phyloP scores from a whole-genome alignment of 1,140 invertebrate genomes.

The Calliphora vicina region DNA sequence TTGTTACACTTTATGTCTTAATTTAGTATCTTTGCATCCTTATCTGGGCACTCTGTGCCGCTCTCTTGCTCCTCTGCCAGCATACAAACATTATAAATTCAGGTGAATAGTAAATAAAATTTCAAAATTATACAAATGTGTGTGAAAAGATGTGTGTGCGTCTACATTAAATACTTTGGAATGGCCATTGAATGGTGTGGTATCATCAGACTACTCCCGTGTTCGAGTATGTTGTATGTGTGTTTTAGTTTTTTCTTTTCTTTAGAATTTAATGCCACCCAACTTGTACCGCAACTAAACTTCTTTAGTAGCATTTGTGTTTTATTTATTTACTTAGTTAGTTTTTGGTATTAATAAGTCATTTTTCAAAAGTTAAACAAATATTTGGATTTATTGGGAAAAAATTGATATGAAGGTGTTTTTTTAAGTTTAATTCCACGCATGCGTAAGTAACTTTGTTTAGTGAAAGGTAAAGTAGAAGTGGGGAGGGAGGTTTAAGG shows the following conservation, averaged over 20 bases:
- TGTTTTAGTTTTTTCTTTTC: not conserved
- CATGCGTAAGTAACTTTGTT: too few relatives aligned
- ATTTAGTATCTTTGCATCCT: constrained; percentile 18
- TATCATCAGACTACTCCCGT: not conserved
- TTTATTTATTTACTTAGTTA: not conserved
- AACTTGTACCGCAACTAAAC: not conserved
- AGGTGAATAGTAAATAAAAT: not conserved
- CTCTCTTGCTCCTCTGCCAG: not conserved
- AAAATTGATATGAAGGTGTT: too few relatives aligned
- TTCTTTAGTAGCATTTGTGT: not conserved
- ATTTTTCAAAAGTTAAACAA: too few relatives aligned
- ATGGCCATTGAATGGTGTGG: not conserved
- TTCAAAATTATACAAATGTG: not conserved
- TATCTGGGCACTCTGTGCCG: not conserved
- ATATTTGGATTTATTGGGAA: too few relatives aligned
- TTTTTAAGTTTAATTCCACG: too few relatives aligned
- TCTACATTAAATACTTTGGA: not conserved
- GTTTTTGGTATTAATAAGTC: too few relatives aligned
- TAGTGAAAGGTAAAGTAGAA: too few relatives aligned
- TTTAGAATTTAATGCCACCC: not conserved
- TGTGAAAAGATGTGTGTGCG: not conserved
- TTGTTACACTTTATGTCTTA: constrained; percentile 35
- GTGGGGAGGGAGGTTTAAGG: too few relatives aligned
- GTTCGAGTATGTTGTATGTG: too few relatives aligned
- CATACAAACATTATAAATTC: not conserved